A percentile compares a stretch with the other conserved stretches of the same genome.
Conservation (phyloP, 30 jellyfish, hydroid and myxozoan species). For the Nemopilema nomurai region DNA sequence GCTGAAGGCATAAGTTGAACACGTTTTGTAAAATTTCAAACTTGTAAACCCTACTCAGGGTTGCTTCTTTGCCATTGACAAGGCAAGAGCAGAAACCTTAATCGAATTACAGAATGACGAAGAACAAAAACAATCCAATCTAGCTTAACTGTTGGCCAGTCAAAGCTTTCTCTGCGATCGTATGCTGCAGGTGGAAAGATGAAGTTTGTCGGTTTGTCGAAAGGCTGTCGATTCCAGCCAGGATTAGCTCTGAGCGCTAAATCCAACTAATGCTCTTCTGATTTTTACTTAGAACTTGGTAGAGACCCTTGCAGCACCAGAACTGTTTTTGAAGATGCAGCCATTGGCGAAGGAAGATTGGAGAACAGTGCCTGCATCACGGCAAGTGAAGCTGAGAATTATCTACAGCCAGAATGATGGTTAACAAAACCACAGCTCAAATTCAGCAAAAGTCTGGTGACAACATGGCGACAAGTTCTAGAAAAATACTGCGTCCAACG, state of each 20-base stretch:
- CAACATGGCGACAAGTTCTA: slow-evolving; percentile 41
- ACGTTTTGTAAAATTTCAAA: too few relatives aligned
- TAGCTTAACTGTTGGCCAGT: background rate
- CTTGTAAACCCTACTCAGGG: background rate
- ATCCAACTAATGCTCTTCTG: background rate
- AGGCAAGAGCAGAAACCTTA: background rate
- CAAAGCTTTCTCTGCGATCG: background rate
- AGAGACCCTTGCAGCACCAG: background rate
- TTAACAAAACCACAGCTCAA: slow-evolving; percentile 13
- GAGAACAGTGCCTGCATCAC: too few relatives aligned
- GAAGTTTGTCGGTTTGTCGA: background rate
- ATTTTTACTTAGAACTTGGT: background rate
- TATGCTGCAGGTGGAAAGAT: slow-evolving; percentile 7
- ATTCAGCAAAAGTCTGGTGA: slow-evolving; percentile 9
- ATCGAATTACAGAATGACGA: background rate
- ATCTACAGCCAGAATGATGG: slow-evolving; percentile 14
- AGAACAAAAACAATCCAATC: background rate
- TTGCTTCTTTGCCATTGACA: background rate
- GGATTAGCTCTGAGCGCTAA: background rate
- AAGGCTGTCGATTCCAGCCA: background rate
- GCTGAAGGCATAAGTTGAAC: background rate
- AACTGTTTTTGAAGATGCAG: background rate
- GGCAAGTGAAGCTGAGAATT: background rate
- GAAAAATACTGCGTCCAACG: slow-evolving; percentile 45
- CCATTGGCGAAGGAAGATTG: background rate